Evolutionary conservation across 2,888 invertebrate species (phyloP), one percentile per base, ranked within the genome.

Genomic region (Mechanitis messenoides): DNA sequence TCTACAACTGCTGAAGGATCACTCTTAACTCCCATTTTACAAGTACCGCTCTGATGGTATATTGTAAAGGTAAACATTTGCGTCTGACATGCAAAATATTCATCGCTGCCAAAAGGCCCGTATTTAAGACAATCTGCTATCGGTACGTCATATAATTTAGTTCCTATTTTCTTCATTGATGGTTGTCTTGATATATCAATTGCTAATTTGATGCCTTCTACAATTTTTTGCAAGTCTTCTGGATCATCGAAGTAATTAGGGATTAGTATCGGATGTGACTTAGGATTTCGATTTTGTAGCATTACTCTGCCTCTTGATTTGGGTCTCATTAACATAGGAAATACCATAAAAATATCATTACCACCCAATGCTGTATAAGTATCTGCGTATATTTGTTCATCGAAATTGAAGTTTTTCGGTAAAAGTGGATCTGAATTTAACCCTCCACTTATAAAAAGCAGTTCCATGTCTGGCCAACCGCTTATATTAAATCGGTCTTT

Each of bases 231-330:
- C 62, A 93, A 80, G 72, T 96, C 96, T 68, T 91, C 88, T 7
- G 85, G 69, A 74, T 87, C 71, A 56, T 93, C 91, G 74, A 97
- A 92, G 80, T 97, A 98, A 77, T 95, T 95, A 0, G 96, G 94
- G 69, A 95, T 92, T 59, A 96, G 90, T n/a, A 92, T 83, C 0
- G 97, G 96, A 71, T 93, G 92, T 0, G 92, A 91, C 69, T 92
- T 91, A 0, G 96, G 95, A 78, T 96, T 92, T 62, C 87, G 92
- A 11, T 93, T 94, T 72, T 90, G 91, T n/a, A 97, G 86, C 78
- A 87, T 90, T 0, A 95, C 80, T 64, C 92, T 87, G 0, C 95
- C 95, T 68, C 90, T 89, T n/a, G 95, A 95, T 74, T 92, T 92
- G 0, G 95, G 95, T 67, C 94, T 90, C 79, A 95, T 91, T 45